A percentile compares a stretch with the other conserved stretches of the same genome.
These are phyloP conservation scores for Andricus curvator DNA, from an alignment of 2,888 invertebrate species.

Conservation along the genomic window DNA sequence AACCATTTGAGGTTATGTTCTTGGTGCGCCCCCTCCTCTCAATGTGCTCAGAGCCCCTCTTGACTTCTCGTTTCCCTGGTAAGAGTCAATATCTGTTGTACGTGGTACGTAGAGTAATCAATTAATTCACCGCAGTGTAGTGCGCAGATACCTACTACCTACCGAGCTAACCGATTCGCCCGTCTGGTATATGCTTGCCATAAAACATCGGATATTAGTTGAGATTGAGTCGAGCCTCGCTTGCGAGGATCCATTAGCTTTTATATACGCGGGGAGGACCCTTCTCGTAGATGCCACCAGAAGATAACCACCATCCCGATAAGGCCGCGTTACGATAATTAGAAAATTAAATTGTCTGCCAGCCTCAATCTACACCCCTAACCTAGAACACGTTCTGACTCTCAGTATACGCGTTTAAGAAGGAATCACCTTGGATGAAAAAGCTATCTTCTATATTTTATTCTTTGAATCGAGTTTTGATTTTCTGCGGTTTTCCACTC, in stretches of 20 bases:
- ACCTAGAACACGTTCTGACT: constrained; percentile 48
- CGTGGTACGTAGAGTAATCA: constrained; percentile 62
- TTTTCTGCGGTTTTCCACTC: too few species aligned
- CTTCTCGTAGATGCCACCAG: constrained; percentile 66
- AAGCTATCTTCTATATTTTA: neutral
- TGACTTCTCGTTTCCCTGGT: constrained; percentile 43
- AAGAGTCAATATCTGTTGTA: constrained; percentile 54
- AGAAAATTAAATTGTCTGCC: constrained; percentile 76
- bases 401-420: constrained; percentile 45
- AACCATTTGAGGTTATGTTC: constrained; percentile 42
- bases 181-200: constrained; percentile 50
- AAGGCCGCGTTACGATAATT: constrained; percentile 73
- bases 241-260: constrained; percentile 70
- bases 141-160: constrained; percentile 43
- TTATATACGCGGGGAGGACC: constrained; percentile 66
- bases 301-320: constrained; percentile 66
- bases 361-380: constrained; percentile 59
- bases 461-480: neutral
- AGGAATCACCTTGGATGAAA: constrained; percentile 33
- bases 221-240: constrained; percentile 68
- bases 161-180: constrained; percentile 35
- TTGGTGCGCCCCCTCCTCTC: neutral
- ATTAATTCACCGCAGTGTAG: constrained; percentile 54
- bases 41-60: constrained; percentile 30
- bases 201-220: constrained; percentile 71